Conservation (phyloP, 2,113 vertebrate genomes). For the Ancistrus triradiatus region DNA sequence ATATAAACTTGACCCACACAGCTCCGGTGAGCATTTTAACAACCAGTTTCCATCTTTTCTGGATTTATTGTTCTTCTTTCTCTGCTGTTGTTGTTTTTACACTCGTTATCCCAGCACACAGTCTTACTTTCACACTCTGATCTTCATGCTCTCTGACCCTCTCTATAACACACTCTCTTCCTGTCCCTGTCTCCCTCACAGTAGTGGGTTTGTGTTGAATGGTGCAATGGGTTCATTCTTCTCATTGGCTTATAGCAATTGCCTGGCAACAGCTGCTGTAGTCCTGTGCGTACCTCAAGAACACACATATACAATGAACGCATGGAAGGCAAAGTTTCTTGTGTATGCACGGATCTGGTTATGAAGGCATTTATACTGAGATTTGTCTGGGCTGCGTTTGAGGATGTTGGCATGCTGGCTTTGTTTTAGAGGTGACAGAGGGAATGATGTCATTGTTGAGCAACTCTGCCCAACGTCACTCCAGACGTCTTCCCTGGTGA, state of each 20-base stretch:
- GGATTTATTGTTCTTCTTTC: constrained; percentile 52
- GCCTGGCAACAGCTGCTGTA: constrained; percentile 63
- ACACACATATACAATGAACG: constrained; percentile 14
- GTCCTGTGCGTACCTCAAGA: constrained; percentile 42
- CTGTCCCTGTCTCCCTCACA: constrained; percentile 11
- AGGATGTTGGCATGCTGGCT: constrained; percentile 9
- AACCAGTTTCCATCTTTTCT: no score
- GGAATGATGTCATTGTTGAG: background rate
- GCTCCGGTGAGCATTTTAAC: constrained; percentile 51
- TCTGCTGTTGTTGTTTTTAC: constrained; percentile 44
- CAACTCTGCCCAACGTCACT: background rate
- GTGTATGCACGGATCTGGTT: constrained; percentile 2
- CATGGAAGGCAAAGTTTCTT: background rate
- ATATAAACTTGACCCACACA: no score
- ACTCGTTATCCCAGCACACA: constrained; percentile 10
- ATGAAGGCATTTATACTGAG: background rate
- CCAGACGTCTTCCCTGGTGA: constrained; percentile 16
- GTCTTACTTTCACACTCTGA: constrained; percentile 29
- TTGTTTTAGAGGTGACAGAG: background rate
- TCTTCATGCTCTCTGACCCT: background rate
- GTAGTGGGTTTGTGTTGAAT: constrained; percentile 37
- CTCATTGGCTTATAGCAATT: constrained; percentile 49
- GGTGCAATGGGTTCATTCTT: constrained; percentile 14
- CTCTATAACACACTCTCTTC: background rate
- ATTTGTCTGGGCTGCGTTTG: background rate